Evolutionary conservation across 2,113 vertebrate species (phyloP).

Genomic region (Menura novaehollandiae): DNA sequence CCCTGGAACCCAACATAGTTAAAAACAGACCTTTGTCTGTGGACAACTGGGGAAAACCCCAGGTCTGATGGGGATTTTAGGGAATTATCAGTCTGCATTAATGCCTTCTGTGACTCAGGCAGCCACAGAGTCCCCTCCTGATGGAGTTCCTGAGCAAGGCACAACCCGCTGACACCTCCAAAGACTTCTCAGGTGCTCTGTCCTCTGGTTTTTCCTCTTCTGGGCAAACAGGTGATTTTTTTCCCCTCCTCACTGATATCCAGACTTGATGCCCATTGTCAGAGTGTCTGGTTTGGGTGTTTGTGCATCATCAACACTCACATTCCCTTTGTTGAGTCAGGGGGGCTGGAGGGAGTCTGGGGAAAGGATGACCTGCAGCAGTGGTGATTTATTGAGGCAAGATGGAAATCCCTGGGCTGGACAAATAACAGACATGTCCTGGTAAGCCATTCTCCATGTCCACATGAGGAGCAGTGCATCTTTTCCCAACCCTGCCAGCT

Average conservation of each 20-base stretch:
- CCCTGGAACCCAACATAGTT: not conserved
- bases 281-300: not conserved
- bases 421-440: not conserved
- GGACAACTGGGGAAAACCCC: rapidly evolving
- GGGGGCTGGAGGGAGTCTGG: not conserved
- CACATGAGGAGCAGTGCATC: not conserved
- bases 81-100: not conserved
- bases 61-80: not conserved
- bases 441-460: not conserved
- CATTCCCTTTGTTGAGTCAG: not conserved
- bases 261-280: not conserved
- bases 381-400: not conserved
- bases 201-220: not conserved
- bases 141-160: not conserved
- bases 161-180: not conserved
- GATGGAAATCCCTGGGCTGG: not conserved
- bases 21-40: not conserved
- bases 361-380: not conserved
- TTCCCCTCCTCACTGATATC: not conserved
- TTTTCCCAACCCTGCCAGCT: not conserved
- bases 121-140: not conserved
- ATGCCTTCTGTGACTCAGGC: not conserved
- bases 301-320: not conserved
- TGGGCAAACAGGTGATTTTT: not conserved
- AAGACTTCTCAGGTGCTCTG: not conserved